phyloP scores from a whole-genome alignment of 2,888 invertebrate species.

The Drosophila neonasuta region DNA sequence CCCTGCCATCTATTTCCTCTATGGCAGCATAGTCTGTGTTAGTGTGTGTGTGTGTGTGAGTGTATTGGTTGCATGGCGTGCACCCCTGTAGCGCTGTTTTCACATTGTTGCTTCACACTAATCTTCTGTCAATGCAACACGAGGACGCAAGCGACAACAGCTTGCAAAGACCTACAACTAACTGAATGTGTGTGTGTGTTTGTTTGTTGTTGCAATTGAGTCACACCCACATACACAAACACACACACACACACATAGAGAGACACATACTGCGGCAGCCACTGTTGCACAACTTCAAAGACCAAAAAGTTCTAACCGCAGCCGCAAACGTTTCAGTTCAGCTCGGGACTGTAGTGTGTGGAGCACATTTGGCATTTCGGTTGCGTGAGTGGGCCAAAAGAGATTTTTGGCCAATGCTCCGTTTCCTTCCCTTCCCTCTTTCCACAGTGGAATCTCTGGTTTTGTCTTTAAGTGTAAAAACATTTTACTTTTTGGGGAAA shows the following conservation, averaged over 20 bases:
- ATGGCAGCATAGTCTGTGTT: slow-evolving; percentile 30
- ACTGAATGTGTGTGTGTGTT: slow-evolving; percentile 1
- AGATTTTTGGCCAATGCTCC: slow-evolving; percentile 43
- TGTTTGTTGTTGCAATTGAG: slow-evolving; percentile 28
- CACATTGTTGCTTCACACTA: slow-evolving; percentile 79
- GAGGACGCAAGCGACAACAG: slow-evolving; percentile 77
- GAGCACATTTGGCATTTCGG: slow-evolving; percentile 47
- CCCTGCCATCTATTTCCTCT: slow-evolving; percentile 64
- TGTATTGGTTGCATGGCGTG: slow-evolving; percentile 33
- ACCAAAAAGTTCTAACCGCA: slow-evolving; percentile 79
- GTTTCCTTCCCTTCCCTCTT: neutral
- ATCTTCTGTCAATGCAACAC: slow-evolving; percentile 78
- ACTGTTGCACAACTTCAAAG: slow-evolving; percentile 63
- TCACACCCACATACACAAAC: slow-evolving; percentile 24
- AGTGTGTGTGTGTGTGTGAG: slow-evolving; percentile 16
- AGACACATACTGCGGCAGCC: slow-evolving; percentile 16
- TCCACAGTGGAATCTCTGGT: slow-evolving; percentile 59
- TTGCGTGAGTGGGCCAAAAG: slow-evolving; percentile 60
- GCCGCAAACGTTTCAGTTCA: slow-evolving; percentile 74
- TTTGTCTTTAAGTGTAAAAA: slow-evolving; percentile 79
- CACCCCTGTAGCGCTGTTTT: slow-evolving; percentile 74
- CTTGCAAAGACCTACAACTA: slow-evolving; percentile 60
- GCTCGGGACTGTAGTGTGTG: slow-evolving; percentile 27
- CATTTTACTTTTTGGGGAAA: slow-evolving; percentile 73
- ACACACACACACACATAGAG: slow-evolving; percentile 4